Conservation (phyloP, 2,113 vertebrate species). For the Chloroceryle aenea region DNA sequence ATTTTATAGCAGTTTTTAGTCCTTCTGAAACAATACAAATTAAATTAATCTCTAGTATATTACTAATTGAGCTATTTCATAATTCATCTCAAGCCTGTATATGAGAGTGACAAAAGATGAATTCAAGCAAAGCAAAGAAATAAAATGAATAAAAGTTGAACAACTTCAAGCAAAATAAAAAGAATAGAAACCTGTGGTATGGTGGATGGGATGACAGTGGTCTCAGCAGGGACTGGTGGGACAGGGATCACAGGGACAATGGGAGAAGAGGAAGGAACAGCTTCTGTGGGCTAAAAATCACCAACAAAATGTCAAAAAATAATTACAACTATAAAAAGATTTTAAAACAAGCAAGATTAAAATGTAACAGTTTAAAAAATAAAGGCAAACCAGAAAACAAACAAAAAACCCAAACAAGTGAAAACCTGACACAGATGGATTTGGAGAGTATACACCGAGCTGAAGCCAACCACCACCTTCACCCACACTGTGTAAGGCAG, state of each 20-base stretch:
- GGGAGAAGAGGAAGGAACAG: conserved; percentile 88
- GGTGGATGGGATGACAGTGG: conserved; percentile 86
- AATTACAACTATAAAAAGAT: neutral
- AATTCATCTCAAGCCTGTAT: neutral
- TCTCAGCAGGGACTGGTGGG: conserved; percentile 91
- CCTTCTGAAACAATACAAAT: neutral
- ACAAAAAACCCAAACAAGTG: neutral
- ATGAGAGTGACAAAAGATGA: neutral
- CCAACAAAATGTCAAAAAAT: conserved; percentile 74
- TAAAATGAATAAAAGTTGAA: conserved; percentile 14
- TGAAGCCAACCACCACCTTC: neutral
- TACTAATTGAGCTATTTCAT: neutral
- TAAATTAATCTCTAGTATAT: neutral
- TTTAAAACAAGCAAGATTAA: neutral
- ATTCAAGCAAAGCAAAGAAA: conserved; percentile 42
- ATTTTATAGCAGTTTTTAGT: too few species aligned
- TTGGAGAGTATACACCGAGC: neutral
- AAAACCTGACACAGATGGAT: neutral
- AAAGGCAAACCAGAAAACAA: neutral
- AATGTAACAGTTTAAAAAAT: neutral
- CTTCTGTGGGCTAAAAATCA: conserved; percentile 94
- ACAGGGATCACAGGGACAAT: conserved; percentile 95
- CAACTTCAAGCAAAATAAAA: conserved; percentile 26
- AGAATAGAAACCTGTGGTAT: conserved; percentile 90
- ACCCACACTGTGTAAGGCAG: accelerated